Conservation (phyloP, 2,888 invertebrate species). For the Tipula unca region DNA sequence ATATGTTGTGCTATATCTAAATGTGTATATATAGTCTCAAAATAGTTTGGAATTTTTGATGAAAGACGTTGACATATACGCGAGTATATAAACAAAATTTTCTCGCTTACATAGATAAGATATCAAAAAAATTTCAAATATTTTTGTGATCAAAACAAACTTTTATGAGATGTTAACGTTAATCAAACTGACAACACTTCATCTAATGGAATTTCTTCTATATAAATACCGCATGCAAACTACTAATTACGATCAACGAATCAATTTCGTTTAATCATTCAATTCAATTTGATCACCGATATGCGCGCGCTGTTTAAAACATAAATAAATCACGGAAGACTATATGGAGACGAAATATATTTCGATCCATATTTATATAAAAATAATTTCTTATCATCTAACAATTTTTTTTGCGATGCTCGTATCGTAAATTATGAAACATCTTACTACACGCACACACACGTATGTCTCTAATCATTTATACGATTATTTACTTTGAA, state of each 20-base stretch:
- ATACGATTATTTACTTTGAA: neutral
- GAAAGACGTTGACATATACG: neutral
- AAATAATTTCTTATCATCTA: neutral
- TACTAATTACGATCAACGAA: no score
- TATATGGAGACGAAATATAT: neutral
- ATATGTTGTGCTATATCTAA: no score
- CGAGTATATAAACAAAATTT: neutral
- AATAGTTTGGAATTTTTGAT: neutral
- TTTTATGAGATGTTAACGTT: neutral
- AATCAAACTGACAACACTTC: neutral
- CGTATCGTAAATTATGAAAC: neutral
- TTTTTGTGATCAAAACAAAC: neutral
- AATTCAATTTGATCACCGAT: no score
- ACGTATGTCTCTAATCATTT: neutral
- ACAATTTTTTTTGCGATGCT: neutral
- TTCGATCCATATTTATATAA: neutral
- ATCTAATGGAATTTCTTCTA: neutral
- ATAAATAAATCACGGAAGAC: neutral
- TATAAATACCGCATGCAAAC: no score
- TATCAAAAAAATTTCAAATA: neutral
- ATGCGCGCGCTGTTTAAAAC: neutral
- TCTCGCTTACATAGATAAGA: neutral
- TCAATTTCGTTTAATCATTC: no score
- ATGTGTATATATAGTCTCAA: no score
- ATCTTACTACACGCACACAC: neutral